Evolutionary conservation across 2,113 vertebrate species (phyloP), one percentile per base, ranked within the genome.

Genomic region (Pseudorectes ferrugineus): DNA sequence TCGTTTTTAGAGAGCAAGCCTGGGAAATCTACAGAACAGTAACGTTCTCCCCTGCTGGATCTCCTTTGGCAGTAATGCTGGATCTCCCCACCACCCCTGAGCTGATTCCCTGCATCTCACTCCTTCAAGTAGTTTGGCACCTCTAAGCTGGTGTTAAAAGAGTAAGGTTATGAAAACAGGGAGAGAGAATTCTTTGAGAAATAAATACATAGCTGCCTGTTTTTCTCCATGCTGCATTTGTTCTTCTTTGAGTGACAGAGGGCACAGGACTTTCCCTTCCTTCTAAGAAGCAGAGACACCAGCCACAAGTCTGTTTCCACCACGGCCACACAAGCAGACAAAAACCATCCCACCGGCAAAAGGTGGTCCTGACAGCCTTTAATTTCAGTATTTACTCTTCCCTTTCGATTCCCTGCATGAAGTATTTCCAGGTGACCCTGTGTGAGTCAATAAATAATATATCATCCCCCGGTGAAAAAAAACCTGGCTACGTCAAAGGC

Each of bases 391-490:
- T 88, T 93, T 93, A 88, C 89, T 71, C 80, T 96, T 93, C 59
- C 40, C 38, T 95, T 92, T 93, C 1, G 1, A 54, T 89, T 85
- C 42, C 24, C 45, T 96, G 24, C 55, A 49, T 88, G 93, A 89
- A 88, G 33, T 79, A 95, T 95, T 96, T 94, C 52, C 85, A 96
- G 86, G 94, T 96, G 95, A 94, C 89, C 94, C 94, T 31, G 78
- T 82, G 70, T 84, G 54, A 87, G 91, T 97, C 86, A 97, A 97
- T 97, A 97, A 96, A 95, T 86, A 88, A 92, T 93, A 90, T 87
- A 93, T 97, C 89, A 96, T 91, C 68, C 74, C 57, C 88, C 54
- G 92, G 61, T 82, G 86, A 74, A 95, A 91, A 91, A 79, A 85
- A 80, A 28, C 29, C 36, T 49, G 85, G 94, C 85, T 55, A 68